These are phyloP conservation scores for Pristionchus entomophagus DNA, from an alignment of 2,888 invertebrate genomes.

Conservation along the genomic window DNA sequence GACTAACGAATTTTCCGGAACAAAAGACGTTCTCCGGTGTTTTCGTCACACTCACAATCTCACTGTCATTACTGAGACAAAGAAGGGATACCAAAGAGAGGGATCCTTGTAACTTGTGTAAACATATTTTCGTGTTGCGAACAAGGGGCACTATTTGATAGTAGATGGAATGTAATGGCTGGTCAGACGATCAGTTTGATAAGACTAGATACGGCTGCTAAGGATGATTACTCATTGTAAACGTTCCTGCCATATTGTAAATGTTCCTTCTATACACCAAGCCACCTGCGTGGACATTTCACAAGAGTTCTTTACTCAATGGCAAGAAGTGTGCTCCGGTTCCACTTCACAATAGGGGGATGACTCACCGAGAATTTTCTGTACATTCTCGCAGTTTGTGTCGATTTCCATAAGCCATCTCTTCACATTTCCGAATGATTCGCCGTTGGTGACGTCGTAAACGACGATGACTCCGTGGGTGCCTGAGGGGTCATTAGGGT, in stretches of 20 bases:
- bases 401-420: slow-evolving; percentile 99
- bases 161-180: neutral
- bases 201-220: neutral
- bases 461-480: slow-evolving; percentile 99
- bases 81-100: neutral
- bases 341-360: slow-evolving; percentile 8
- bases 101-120: neutral
- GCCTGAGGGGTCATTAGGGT: slow-evolving; percentile 82
- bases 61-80: too few relatives aligned
- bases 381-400: slow-evolving; percentile 92
- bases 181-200: too few relatives aligned
- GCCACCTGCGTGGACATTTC: too few relatives aligned
- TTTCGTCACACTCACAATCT: too few relatives aligned
- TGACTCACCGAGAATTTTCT: slow-evolving; percentile 69
- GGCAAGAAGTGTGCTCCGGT: neutral
- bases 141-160: neutral
- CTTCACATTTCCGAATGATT: slow-evolving; percentile 98
- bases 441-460: slow-evolving; percentile 98
- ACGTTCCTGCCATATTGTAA: too few relatives aligned
- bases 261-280: too few relatives aligned
- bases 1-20: too few relatives aligned
- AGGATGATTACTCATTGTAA: neutral
- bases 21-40: too few relatives aligned
- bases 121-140: neutral
- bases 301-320: neutral